phyloP scores from a whole-genome alignment of 2,888 invertebrate genomes.

The Pterostichus niger region DNA sequence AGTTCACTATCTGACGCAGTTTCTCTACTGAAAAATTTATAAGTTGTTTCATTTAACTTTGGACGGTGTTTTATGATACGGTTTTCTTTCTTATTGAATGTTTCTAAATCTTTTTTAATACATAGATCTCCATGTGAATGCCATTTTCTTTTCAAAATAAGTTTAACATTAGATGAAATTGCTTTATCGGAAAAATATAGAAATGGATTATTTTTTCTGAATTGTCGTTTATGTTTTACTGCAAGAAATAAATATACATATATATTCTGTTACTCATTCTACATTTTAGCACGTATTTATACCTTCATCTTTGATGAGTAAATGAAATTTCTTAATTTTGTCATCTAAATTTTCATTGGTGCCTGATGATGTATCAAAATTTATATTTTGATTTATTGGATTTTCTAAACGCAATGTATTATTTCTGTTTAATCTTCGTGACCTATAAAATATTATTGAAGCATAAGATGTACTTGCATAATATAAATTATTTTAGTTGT shows the following conservation, averaged over 20 bases:
- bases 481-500: no score
- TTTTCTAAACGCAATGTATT: not conserved
- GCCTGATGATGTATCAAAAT: not conserved
- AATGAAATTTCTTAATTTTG: conserved; percentile 4
- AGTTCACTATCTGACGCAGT: conserved; percentile 67
- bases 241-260: not conserved
- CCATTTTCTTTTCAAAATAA: conserved; percentile 59
- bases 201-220: conserved; percentile 52
- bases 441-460: not conserved
- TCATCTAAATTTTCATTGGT: not conserved
- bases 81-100: conserved; percentile 20
- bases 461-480: not conserved
- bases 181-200: conserved; percentile 62
- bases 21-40: conserved; percentile 45
- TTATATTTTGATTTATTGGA: not conserved
- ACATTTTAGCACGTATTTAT: not conserved
- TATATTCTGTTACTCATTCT: no score
- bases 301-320: conserved; percentile 2
- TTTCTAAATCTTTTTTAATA: conserved; percentile 37
- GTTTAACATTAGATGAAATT: conserved; percentile 56
- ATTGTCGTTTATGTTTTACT: conserved; percentile 44
- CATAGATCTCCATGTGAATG: conserved; percentile 52
- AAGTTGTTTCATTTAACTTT: not conserved
- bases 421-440: conserved; percentile 1
- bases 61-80: not conserved